These are phyloP conservation scores for Rhadina sibilatrix DNA, from an alignment of 2,113 vertebrate species.

Conservation along the genomic window DNA sequence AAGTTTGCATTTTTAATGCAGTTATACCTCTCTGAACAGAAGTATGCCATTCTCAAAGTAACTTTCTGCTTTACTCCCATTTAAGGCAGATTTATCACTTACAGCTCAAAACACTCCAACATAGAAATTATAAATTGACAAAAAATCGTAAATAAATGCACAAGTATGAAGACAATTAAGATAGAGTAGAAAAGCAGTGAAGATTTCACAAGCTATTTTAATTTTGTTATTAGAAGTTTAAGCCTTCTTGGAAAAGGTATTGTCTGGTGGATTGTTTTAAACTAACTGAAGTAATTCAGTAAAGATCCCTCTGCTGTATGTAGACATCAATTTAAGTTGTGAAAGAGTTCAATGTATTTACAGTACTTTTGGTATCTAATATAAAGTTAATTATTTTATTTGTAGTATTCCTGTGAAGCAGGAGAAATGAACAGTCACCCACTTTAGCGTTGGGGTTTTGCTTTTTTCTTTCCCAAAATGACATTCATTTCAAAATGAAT, in stretches of 20 bases:
- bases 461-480: background rate
- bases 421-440: background rate
- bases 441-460: background rate
- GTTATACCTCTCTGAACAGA: background rate
- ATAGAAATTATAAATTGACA: background rate
- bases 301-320: background rate
- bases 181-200: background rate
- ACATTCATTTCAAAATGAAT: accelerated
- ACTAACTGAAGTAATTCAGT: background rate
- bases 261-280: background rate
- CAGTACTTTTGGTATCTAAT: background rate
- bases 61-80: background rate
- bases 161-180: background rate
- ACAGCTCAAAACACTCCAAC: background rate
- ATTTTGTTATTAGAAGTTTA: background rate
- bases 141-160: background rate
- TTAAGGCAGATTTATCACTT: background rate
- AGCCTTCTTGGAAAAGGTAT: background rate
- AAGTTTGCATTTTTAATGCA: background rate
- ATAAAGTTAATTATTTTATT: background rate
- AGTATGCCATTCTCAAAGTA: background rate
- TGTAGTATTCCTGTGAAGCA: background rate
- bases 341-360: background rate
- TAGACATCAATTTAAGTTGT: background rate
- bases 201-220: background rate